These are phyloP conservation scores for Trypoxylon attenuatum DNA, from an alignment of 2,888 invertebrate species.

Conservation along the genomic window DNA sequence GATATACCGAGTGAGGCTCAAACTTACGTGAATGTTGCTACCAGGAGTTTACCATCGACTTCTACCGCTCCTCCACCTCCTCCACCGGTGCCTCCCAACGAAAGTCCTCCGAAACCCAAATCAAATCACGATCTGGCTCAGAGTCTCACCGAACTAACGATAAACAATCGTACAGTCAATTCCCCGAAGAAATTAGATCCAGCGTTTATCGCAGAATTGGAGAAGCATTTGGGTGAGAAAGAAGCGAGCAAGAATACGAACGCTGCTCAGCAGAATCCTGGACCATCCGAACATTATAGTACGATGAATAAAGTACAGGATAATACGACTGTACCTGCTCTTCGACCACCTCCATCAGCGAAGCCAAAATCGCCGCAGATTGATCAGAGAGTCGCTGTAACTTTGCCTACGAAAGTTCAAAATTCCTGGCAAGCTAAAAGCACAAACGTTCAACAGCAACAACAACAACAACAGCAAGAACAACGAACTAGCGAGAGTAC, in stretches of 20 bases:
- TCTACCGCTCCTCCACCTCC: constrained; percentile 56
- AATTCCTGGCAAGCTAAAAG: constrained; percentile 68
- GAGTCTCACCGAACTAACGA: constrained; percentile 46
- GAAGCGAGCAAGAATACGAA: constrained; percentile 74
- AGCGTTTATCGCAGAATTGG: constrained; percentile 80
- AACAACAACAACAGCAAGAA: constrained; percentile 55
- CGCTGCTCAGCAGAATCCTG: constrained; percentile 62
- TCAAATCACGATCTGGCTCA: constrained; percentile 67
- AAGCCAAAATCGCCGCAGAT: constrained; percentile 67
- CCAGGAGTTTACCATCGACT: constrained; percentile 23
- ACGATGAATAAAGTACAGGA: constrained; percentile 55
- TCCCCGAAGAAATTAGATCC: constrained; percentile 76
- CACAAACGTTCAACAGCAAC: constrained; percentile 63
- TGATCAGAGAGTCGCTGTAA: constrained; percentile 43
- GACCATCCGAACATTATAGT: constrained; percentile 32
- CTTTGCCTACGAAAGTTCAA: constrained; percentile 70
- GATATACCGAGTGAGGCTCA: constrained; percentile 59
- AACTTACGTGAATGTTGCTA: constrained; percentile 64
- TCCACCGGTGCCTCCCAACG: constrained; percentile 61
- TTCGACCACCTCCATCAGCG: constrained; percentile 75
- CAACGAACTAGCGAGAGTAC: constrained; percentile 51
- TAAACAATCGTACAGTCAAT: constrained; percentile 27
- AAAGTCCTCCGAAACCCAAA: constrained; percentile 63
- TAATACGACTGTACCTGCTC: constrained; percentile 68
- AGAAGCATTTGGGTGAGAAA: constrained; percentile 78